A percentile compares a stretch with the other conserved stretches of the same genome.
These are phyloP conservation scores for Herpailurus yagouaroundi DNA, from an alignment of 2,113 vertebrate species.

Conservation along the genomic window DNA sequence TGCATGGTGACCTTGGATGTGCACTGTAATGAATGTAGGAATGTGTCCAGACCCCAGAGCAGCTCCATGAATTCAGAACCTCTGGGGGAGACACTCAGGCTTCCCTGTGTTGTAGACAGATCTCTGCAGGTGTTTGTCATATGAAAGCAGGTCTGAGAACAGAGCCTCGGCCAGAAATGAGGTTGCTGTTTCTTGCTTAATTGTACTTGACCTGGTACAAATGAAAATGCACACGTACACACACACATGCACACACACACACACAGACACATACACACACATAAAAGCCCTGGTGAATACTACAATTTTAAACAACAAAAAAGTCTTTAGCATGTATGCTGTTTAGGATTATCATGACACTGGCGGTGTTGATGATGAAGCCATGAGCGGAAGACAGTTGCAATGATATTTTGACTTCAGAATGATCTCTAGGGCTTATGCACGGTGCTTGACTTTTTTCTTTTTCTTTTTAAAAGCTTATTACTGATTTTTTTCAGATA, in stretches of 20 bases:
- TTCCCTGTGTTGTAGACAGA: neutral
- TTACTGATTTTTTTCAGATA: neutral
- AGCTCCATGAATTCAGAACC: neutral
- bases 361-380: neutral
- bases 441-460: neutral
- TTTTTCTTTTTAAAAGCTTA: neutral
- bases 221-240: neutral
- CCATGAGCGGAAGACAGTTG: neutral
- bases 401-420: neutral
- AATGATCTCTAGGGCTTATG: neutral
- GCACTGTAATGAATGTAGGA: neutral
- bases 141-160: neutral
- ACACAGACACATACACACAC: fast-evolving
- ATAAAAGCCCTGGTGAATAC: neutral
- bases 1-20: neutral
- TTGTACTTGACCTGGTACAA: neutral
- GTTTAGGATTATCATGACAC: neutral
- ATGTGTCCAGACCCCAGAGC: neutral
- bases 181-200: neutral
- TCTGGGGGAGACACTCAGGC: neutral
- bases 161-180: neutral
- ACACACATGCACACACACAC: neutral
- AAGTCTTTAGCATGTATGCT: neutral
- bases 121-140: neutral
- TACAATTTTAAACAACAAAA: neutral